Evolutionary conservation across 2,797 vertebrate genomes (phyloP).

Genomic region (Kryptopterus vitreolus): DNA sequence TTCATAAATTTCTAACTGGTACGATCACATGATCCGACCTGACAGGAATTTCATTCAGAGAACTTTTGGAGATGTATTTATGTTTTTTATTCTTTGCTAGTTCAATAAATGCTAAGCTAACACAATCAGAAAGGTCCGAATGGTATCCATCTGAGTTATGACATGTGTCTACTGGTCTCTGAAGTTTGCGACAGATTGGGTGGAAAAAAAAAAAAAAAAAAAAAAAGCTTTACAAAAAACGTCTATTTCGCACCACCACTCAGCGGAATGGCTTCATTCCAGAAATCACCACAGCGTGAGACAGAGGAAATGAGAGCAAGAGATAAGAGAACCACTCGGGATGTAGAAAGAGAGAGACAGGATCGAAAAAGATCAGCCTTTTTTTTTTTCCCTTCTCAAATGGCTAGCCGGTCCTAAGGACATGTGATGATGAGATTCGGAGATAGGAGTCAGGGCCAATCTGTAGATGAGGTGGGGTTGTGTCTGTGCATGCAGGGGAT

Average conservation of each 20-base stretch:
- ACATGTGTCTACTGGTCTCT: not conserved
- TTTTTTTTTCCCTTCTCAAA: not conserved
- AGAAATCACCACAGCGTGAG: not conserved
- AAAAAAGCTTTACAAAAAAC: not conserved
- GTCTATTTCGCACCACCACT: constrained; percentile 7
- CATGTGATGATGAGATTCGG: constrained; percentile 1
- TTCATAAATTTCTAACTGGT: not conserved
- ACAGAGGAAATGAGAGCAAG: constrained; percentile 17
- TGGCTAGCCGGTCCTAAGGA: not conserved
- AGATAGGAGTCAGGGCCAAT: not conserved
- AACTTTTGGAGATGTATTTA: not conserved
- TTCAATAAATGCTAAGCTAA: not conserved
- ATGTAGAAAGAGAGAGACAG: not conserved
- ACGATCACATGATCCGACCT: not conserved
- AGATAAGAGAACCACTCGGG: constrained; percentile 21
- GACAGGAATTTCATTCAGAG: not conserved
- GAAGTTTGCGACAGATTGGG: not conserved
- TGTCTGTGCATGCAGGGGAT: not conserved
- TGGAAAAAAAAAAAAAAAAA: too few species aligned
- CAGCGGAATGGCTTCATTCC: constrained; percentile 16
- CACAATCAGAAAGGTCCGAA: not conserved
- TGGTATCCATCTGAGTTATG: not conserved
- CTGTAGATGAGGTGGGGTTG: not conserved
- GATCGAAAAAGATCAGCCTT: not conserved
- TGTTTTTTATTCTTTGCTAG: not conserved